phyloP scores from a whole-genome alignment of 2,888 invertebrate species.

The Drosophila sordidula region DNA sequence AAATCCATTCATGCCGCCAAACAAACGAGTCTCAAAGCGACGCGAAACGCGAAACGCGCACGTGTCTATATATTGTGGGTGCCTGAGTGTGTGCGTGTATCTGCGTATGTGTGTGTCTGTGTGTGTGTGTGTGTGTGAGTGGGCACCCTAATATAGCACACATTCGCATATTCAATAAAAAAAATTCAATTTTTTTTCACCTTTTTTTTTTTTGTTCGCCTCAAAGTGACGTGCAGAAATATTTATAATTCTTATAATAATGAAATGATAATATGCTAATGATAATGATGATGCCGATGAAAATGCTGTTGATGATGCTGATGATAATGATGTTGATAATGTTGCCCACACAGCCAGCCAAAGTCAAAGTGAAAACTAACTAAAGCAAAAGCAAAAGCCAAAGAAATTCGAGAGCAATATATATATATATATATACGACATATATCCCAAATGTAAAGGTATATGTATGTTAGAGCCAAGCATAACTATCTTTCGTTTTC shows the following conservation, averaged over 20 bases:
- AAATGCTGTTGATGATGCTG: conserved; percentile 7
- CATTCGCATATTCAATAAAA: conserved; percentile 14
- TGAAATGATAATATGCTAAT: conserved; percentile 11
- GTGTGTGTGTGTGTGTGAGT: neutral
- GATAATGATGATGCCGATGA: conserved; percentile 10
- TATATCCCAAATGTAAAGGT: neutral
- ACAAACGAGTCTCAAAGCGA: conserved; percentile 25
- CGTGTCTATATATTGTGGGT: conserved; percentile 28
- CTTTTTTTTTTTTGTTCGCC: conserved; percentile 45
- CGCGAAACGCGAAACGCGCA: conserved; percentile 35
- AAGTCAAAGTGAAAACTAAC: conserved; percentile 58
- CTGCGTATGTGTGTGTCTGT: conserved; percentile 14
- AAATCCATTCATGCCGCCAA: conserved; percentile 38
- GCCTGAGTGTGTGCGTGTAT: conserved; percentile 16
- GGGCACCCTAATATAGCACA: conserved; percentile 13
- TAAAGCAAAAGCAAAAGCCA: conserved; percentile 24
- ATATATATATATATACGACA: neutral
- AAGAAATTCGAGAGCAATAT: conserved; percentile 11
- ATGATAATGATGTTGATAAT: conserved; percentile 35
- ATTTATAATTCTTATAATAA: conserved; percentile 18
- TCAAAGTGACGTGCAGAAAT: conserved; percentile 39
- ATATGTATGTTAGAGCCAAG: neutral
- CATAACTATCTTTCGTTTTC: conserved; percentile 37
- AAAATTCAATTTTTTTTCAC: conserved; percentile 30
- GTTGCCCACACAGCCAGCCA: conserved; percentile 31